These are phyloP conservation scores for Tetraneura akinire DNA, from an alignment of 1,140 invertebrate genomes.

Conservation along the genomic window DNA sequence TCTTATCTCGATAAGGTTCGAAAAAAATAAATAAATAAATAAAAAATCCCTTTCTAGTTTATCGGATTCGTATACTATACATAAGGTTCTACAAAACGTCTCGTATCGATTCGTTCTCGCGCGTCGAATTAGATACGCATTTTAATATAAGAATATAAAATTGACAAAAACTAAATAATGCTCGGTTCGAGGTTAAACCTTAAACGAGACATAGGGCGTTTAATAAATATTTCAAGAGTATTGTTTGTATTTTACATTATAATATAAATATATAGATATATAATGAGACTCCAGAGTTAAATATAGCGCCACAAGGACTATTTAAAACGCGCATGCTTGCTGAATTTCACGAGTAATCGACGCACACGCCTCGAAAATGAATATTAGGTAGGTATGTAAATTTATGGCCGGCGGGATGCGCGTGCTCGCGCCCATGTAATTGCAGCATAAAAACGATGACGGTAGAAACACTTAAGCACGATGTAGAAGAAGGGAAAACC, in stretches of 20 bases:
- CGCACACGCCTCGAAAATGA: background rate
- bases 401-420: too few species aligned
- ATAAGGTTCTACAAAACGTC: background rate
- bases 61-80: background rate
- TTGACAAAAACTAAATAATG: background rate
- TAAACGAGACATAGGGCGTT: too few species aligned
- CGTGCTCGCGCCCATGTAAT: too few species aligned
- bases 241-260: too few species aligned
- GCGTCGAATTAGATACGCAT: background rate
- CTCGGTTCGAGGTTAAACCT: too few species aligned
- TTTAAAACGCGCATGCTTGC: slow-evolving; percentile 37
- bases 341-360: slow-evolving; percentile 5
- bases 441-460: slow-evolving; percentile 30
- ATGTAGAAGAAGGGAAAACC: background rate
- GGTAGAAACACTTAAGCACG: background rate
- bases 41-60: background rate
- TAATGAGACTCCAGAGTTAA: background rate
- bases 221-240: background rate
- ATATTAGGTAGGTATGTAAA: slow-evolving; percentile 3
- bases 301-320: background rate
- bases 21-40: background rate
- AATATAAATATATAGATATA: too few species aligned
- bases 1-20: background rate
- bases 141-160: background rate
- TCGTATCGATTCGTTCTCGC: background rate